phyloP scores from a whole-genome alignment of 2,797 vertebrate species.

The Pristis pectinata region DNA sequence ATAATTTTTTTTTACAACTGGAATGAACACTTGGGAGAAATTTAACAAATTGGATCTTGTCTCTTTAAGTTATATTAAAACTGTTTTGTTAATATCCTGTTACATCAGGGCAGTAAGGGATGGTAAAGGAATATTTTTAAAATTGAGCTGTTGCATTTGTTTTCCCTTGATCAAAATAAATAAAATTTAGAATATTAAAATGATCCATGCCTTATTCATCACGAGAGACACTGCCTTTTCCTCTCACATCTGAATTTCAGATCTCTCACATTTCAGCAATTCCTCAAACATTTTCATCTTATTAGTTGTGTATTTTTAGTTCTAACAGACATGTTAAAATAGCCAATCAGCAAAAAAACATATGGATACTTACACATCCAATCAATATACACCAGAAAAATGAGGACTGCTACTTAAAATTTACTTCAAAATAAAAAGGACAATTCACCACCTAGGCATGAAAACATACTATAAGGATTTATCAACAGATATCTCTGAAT shows the following conservation, averaged over 20 bases:
- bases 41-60: slow-evolving; percentile 16
- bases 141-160: slow-evolving; percentile 5
- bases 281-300: background rate
- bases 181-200: slow-evolving; percentile 11
- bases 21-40: slow-evolving; percentile 10
- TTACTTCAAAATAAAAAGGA: slow-evolving; percentile 17
- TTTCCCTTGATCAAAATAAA: background rate
- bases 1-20: background rate
- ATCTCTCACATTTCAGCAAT: background rate
- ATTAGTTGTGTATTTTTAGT: background rate
- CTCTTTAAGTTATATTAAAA: slow-evolving; percentile 28
- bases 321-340: background rate
- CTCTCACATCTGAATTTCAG: background rate
- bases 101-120: background rate
- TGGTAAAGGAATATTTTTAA: background rate
- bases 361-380: background rate
- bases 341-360: background rate
- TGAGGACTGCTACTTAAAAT: background rate
- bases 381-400: background rate
- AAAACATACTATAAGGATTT: slow-evolving; percentile 19
- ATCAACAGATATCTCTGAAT: slow-evolving; percentile 29
- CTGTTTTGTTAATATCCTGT: background rate
- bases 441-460: background rate
- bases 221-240: background rate
- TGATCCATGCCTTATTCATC: background rate